Conservation (phyloP, 1,140 invertebrate species). For the Drosophila setifemur region DNA sequence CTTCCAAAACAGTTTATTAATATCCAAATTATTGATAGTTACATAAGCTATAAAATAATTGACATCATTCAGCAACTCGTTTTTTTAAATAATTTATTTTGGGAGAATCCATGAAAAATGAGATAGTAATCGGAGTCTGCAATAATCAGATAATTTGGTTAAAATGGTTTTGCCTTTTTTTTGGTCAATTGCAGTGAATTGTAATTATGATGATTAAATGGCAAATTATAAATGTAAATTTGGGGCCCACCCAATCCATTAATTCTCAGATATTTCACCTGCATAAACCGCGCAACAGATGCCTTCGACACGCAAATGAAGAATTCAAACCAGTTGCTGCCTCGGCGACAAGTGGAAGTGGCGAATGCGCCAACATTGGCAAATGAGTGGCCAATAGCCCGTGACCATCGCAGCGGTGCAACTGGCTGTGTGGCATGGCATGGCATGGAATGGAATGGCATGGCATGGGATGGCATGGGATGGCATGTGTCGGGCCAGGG, state of each 20-base stretch:
- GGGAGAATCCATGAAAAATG: too few species aligned
- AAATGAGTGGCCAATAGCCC: constrained; percentile 46
- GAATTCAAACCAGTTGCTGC: constrained; percentile 68
- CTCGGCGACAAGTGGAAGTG: constrained; percentile 50
- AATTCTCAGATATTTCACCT: not conserved
- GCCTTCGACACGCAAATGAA: constrained; percentile 65
- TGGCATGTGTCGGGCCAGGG: too few species aligned
- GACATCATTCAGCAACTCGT: too few species aligned
- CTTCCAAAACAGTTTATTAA: too few species aligned
- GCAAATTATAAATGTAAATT: too few species aligned
- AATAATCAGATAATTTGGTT: too few species aligned
- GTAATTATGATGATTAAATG: too few species aligned
- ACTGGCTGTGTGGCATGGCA: not conserved
- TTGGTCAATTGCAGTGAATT: not conserved
- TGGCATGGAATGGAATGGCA: constrained; percentile 33
- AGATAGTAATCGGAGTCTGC: too few species aligned
- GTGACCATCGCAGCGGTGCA: constrained; percentile 9
- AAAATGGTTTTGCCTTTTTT: not conserved
- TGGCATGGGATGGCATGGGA: not conserved
- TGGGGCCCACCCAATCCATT: not conserved
- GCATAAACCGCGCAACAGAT: constrained; percentile 18
- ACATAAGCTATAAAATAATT: too few species aligned
- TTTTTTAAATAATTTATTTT: too few species aligned
- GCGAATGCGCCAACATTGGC: constrained; percentile 42
- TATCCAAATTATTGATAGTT: too few species aligned